phyloP scores from a whole-genome alignment of 2,113 vertebrate genomes.

The Paramormyrops kingsleyae region DNA sequence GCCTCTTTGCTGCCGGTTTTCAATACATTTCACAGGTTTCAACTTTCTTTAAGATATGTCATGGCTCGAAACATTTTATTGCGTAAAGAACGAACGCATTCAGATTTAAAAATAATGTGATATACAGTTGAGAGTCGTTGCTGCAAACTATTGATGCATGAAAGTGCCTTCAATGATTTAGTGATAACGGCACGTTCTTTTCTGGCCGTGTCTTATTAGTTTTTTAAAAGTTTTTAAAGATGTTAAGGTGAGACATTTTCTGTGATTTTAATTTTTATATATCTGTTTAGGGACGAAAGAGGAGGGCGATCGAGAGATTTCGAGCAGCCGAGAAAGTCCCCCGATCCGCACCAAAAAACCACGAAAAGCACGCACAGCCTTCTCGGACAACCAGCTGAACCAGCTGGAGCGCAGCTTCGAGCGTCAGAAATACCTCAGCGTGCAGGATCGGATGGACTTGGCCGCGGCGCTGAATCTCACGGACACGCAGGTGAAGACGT shows the following conservation, averaged over 20 bases:
- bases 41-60: not conserved
- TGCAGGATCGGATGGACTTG: constrained; percentile 98
- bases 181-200: not conserved
- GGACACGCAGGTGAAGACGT: constrained; percentile 92
- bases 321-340: constrained; percentile 93
- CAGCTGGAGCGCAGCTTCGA: constrained; percentile 96
- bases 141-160: not conserved
- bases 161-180: not conserved
- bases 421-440: constrained; percentile 95
- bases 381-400: constrained; percentile 96
- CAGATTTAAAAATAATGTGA: not conserved
- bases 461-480: constrained; percentile 91
- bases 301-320: constrained; percentile 91
- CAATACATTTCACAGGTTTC: not conserved
- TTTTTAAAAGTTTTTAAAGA: not conserved
- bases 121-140: not conserved
- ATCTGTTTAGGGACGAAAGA: constrained; percentile 77
- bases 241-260: not conserved
- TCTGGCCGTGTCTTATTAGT: not conserved
- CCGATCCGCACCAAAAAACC: constrained; percentile 90
- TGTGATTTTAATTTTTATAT: not conserved
- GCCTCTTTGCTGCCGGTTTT: not conserved
- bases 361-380: constrained; percentile 91
- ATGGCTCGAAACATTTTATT: not conserved
- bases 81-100: not conserved